These are phyloP conservation scores for Psettodes erumei DNA, from an alignment of 2,113 vertebrate genomes.

Conservation along the genomic window DNA sequence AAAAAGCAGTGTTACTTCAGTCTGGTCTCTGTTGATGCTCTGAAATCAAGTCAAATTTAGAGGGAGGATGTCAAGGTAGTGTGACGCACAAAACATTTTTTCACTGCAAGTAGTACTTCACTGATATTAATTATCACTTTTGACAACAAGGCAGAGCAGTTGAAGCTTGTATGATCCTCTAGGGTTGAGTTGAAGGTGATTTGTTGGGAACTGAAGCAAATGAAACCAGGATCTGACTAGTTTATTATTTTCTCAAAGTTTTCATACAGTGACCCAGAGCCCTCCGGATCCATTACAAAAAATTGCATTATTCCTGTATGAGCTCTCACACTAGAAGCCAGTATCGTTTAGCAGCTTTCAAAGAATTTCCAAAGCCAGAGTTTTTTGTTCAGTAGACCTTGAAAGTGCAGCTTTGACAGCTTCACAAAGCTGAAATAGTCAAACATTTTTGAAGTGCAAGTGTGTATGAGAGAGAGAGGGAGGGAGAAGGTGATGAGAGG, in stretches of 20 bases:
- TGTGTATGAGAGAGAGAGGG: neutral
- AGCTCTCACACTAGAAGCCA: slow-evolving; percentile 12
- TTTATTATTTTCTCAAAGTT: slow-evolving; percentile 11
- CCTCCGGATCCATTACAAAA: slow-evolving; percentile 10
- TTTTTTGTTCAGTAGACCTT: slow-evolving; percentile 46
- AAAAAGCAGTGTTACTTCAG: neutral
- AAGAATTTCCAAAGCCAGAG: slow-evolving; percentile 23
- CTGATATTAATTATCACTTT: neutral
- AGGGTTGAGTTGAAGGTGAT: neutral
- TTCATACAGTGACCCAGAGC: neutral
- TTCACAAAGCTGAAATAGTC: slow-evolving; percentile 37
- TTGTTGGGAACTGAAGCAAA: neutral
- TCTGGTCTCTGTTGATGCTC: neutral
- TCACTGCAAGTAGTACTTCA: too few species aligned
- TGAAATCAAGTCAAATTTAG: neutral
- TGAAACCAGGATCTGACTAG: too few species aligned
- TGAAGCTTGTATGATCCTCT: neutral
- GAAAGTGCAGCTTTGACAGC: slow-evolving; percentile 43
- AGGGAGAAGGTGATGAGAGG: slow-evolving; percentile 11
- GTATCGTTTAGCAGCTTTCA: slow-evolving; percentile 38
- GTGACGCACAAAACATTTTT: neutral
- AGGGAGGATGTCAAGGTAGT: neutral
- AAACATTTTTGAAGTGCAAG: slow-evolving; percentile 38
- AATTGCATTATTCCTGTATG: neutral
- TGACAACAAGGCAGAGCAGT: neutral